phyloP scores from a whole-genome alignment of 2,113 vertebrate genomes.

The Gopherus evgoodei region DNA sequence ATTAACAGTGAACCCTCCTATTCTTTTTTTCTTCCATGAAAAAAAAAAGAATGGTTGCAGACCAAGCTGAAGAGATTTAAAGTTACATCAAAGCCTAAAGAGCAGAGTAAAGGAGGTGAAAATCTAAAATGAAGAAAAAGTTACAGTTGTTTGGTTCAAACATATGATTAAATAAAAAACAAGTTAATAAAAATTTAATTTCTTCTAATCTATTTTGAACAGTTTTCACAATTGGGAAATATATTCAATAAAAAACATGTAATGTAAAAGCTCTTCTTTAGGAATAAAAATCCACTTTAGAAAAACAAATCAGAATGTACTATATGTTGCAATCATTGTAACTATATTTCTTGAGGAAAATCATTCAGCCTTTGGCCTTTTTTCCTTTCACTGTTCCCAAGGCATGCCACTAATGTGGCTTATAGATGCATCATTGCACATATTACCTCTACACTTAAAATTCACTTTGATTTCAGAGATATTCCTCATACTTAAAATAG shows the following conservation, averaged over 20 bases:
- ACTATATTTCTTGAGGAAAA: not conserved
- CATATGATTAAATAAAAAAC: slow-evolving; percentile 55
- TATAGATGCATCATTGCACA: not conserved
- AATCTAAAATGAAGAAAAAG: not conserved
- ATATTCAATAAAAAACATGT: slow-evolving; percentile 47
- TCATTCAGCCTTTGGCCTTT: not conserved
- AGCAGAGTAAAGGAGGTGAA: slow-evolving; percentile 28
- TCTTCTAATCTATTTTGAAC: slow-evolving; percentile 13
- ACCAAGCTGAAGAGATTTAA: slow-evolving; percentile 38
- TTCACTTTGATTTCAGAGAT: not conserved
- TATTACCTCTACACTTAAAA: not conserved
- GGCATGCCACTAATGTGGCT: not conserved
- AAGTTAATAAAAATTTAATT: slow-evolving; percentile 5
- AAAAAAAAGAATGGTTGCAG: slow-evolving; percentile 4
- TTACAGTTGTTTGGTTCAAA: slow-evolving; percentile 19
- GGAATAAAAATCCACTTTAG: slow-evolving; percentile 58
- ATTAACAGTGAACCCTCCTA: slow-evolving; percentile 46
- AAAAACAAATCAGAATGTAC: slow-evolving; percentile 9
- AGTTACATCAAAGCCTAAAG: slow-evolving; percentile 48
- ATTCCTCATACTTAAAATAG: not conserved
- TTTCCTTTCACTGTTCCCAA: not conserved
- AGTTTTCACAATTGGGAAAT: slow-evolving; percentile 45
- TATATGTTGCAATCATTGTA: slow-evolving; percentile 25
- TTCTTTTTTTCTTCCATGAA: not conserved
- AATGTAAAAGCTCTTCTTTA: slow-evolving; percentile 41